phyloP scores from a whole-genome alignment of 2,797 vertebrate species.

The Acanthurus tractus region DNA sequence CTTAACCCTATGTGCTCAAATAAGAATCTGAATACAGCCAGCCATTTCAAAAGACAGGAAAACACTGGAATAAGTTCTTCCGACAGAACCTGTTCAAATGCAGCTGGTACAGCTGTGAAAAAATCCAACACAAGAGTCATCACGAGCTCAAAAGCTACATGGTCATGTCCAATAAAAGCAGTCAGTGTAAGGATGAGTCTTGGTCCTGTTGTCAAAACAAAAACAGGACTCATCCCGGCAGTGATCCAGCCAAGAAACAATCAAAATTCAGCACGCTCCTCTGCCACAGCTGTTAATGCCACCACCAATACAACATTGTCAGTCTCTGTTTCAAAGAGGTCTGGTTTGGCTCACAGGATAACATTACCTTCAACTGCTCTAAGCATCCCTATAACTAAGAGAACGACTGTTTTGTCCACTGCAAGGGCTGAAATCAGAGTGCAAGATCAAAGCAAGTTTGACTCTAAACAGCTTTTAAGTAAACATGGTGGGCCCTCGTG shows the following conservation, averaged over 20 bases:
- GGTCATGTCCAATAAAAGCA: background rate
- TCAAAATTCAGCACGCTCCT: background rate
- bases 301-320: background rate
- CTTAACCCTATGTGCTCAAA: conserved; percentile 6
- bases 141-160: background rate
- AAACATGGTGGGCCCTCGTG: conserved; percentile 16
- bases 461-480: conserved; percentile 15
- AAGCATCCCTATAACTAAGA: conserved; percentile 12
- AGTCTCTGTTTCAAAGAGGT: conserved; percentile 10
- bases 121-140: conserved; percentile 18
- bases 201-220: conserved; percentile 68
- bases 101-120: background rate
- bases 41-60: conserved; percentile 19
- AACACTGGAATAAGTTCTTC: background rate
- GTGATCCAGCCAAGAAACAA: conserved; percentile 45
- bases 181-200: conserved; percentile 54
- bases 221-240: conserved; percentile 70
- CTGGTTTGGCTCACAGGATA: conserved; percentile 8
- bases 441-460: conserved; percentile 7
- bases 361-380: background rate
- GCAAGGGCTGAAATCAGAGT: conserved; percentile 13
- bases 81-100: conserved; percentile 13
- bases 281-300: background rate
- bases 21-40: background rate
- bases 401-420: background rate